A percentile compares a stretch with the other conserved stretches of the same genome.
phyloP scores from a whole-genome alignment of 1,140 invertebrate species.

The Cydia amplana region DNA sequence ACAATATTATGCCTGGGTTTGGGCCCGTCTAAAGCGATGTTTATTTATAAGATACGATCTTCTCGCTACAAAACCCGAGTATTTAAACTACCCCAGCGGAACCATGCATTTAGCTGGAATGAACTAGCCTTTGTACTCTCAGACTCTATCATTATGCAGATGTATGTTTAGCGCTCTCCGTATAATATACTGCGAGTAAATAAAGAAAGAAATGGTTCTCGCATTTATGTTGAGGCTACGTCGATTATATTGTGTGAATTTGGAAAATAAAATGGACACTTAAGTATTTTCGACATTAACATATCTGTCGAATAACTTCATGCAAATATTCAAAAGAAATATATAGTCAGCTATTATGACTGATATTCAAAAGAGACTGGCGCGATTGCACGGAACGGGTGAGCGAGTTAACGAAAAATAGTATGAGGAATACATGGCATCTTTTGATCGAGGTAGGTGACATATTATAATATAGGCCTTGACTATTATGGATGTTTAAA shows the following conservation, averaged over 20 bases:
- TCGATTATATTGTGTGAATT: neutral
- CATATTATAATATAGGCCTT: too few species aligned
- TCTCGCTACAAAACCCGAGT: neutral
- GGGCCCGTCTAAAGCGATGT: neutral
- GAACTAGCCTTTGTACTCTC: conserved; percentile 11
- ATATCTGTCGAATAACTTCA: too few species aligned
- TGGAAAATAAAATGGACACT: neutral
- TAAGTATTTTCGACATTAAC: neutral
- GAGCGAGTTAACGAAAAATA: too few species aligned
- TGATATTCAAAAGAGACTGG: too few species aligned
- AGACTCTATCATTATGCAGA: conserved; percentile 16
- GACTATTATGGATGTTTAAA: too few species aligned
- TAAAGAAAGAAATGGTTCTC: neutral
- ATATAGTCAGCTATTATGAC: too few species aligned
- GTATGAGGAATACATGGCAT: too few species aligned
- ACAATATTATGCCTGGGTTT: too few species aligned
- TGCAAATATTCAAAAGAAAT: too few species aligned
- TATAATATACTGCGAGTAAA: neutral
- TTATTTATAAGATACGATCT: conserved; percentile 8
- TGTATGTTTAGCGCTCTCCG: neutral
- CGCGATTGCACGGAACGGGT: too few species aligned
- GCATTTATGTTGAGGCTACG: neutral
- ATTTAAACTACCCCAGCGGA: conserved; percentile 2
- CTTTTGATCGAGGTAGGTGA: too few species aligned
- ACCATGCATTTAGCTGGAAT: neutral